These are phyloP conservation scores for Drosophila quinaria DNA, from an alignment of 2,888 invertebrate species.

Conservation along the genomic window DNA sequence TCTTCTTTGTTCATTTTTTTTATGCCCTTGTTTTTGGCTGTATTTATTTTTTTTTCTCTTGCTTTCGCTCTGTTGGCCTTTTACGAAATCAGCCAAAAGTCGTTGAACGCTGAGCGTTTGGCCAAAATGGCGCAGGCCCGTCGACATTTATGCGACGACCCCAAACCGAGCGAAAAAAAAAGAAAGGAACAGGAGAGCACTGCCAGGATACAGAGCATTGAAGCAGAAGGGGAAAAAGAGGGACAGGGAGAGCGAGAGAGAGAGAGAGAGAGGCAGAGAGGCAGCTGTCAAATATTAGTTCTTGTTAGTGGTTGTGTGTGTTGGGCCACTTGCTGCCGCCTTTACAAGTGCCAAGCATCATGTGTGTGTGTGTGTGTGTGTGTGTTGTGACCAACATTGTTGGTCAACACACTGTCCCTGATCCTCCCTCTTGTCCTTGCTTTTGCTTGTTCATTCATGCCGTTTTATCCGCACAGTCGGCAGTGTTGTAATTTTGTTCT, in stretches of 20 bases:
- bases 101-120: conserved; percentile 68
- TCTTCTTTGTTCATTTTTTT: conserved; percentile 5
- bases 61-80: conserved; percentile 65
- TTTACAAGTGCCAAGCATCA: conserved; percentile 10
- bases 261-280: not conserved
- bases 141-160: conserved; percentile 62
- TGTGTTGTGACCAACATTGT: conserved; percentile 77
- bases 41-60: conserved; percentile 25
- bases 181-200: not conserved
- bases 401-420: conserved; percentile 64
- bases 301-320: conserved; percentile 43
- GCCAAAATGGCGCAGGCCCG: conserved; percentile 53
- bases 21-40: conserved; percentile 8
- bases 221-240: not conserved
- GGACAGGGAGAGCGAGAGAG: not conserved
- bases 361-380: conserved; percentile 15
- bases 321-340: conserved; percentile 20
- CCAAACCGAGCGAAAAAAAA: conserved; percentile 9
- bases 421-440: conserved; percentile 8
- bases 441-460: conserved; percentile 41
- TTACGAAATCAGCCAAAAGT: conserved; percentile 78
- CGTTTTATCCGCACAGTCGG: conserved; percentile 29
- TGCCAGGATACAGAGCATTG: not conserved
- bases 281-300: conserved; percentile 61
- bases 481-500: conserved; percentile 39